phyloP scores from a whole-genome alignment of 2,888 invertebrate species.

The Hydroisotoma schaefferi region DNA sequence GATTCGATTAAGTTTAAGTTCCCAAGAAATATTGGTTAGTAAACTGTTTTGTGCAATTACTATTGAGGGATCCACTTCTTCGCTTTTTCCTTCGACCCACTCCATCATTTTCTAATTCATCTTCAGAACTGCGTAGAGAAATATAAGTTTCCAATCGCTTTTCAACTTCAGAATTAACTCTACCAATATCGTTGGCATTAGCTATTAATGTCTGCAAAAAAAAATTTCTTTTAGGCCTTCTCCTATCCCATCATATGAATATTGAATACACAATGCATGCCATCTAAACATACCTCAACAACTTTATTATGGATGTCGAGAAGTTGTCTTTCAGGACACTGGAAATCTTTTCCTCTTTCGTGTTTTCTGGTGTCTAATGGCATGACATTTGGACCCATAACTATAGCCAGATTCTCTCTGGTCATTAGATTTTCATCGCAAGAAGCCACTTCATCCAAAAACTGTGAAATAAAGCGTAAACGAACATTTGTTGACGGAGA shows the following conservation, averaged over 20 bases:
- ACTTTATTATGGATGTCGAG: constrained; percentile 67
- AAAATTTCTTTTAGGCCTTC: constrained; percentile 3
- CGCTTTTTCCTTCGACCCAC: constrained; percentile 64
- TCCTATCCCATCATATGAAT: neutral
- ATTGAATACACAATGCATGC: constrained; percentile 55
- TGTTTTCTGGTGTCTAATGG: constrained; percentile 58
- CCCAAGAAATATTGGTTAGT: too few species aligned
- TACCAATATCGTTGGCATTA: constrained; percentile 30
- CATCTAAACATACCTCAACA: constrained; percentile 70
- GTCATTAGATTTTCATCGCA: constrained; percentile 78
- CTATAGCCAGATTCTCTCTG: constrained; percentile 74
- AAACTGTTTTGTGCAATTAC: too few species aligned
- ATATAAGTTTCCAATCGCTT: constrained; percentile 27
- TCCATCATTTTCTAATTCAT: constrained; percentile 38
- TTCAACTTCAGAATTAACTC: constrained; percentile 19
- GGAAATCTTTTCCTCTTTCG: constrained; percentile 51
- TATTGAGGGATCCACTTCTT: constrained; percentile 79
- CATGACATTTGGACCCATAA: constrained; percentile 82
- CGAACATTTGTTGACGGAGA: too few species aligned
- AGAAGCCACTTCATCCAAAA: constrained; percentile 67
- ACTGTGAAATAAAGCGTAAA: constrained; percentile 58
- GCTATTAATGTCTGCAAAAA: constrained; percentile 34
- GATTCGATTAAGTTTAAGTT: too few species aligned
- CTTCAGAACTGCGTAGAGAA: constrained; percentile 30
- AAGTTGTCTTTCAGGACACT: constrained; percentile 57